phyloP scores from a whole-genome alignment of 53 echinoderm and acorn worm genomes.

The Glandiceps talaboti region DNA sequence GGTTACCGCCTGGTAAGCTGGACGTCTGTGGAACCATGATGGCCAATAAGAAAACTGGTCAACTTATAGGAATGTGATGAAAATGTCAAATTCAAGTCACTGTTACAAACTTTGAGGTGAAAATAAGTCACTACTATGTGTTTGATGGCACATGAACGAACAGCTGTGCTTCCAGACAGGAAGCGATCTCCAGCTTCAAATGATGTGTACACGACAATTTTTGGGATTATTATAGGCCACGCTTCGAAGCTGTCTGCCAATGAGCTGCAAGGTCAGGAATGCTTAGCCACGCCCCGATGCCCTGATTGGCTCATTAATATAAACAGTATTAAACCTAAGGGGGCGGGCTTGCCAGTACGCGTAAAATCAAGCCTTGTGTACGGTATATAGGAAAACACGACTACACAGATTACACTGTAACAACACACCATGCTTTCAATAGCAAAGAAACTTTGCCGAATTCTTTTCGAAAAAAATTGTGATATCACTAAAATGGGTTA shows the following conservation, averaged over 20 bases:
- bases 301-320: neutral
- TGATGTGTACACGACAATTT: neutral
- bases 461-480: no score
- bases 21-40: neutral
- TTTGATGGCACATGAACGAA: neutral
- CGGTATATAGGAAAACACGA: no score
- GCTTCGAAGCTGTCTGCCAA: slow-evolving; percentile 17
- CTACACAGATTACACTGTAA: no score
- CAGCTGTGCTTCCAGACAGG: neutral
- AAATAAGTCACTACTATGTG: neutral
- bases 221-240: slow-evolving; percentile 1
- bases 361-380: no score
- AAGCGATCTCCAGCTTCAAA: neutral
- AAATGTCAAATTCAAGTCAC: neutral
- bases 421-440: no score
- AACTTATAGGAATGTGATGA: neutral
- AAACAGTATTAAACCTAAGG: neutral
- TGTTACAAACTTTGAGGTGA: neutral
- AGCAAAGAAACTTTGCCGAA: no score
- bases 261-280: slow-evolving; percentile 19
- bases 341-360: neutral
- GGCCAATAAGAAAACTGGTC: neutral
- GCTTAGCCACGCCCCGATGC: slow-evolving; percentile 13
- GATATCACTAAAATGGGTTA: no score
- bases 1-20: neutral